Conservation (phyloP, 2,113 vertebrate genomes). For the Pholis gunnellus region DNA sequence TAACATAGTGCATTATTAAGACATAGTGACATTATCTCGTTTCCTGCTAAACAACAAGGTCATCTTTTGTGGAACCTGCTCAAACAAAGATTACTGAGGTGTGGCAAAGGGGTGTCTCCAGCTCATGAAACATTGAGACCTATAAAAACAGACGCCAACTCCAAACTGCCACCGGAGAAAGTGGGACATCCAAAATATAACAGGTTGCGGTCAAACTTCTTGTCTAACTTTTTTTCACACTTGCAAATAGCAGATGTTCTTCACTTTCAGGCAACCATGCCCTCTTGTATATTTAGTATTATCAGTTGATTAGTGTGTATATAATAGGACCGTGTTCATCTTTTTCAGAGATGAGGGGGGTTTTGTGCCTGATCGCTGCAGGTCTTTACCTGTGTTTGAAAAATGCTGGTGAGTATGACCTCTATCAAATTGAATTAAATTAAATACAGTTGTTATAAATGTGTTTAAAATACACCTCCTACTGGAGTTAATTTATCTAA, state of each 20-base stretch:
- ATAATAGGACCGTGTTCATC: neutral
- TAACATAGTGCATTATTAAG: too few species aligned
- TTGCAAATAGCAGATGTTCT: neutral
- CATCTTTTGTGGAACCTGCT: neutral
- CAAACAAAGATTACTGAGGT: neutral
- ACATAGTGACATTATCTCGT: neutral
- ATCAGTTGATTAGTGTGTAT: neutral
- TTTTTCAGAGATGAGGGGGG: conserved; percentile 54
- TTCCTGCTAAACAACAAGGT: neutral
- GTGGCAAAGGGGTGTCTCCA: neutral
- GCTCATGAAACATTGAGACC: too few species aligned
- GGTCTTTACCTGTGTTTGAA: conserved; percentile 50
- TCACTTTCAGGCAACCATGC: neutral
- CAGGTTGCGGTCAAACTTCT: conserved; percentile 3
- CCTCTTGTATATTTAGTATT: neutral
- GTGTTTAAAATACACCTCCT: neutral
- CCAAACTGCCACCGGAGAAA: neutral
- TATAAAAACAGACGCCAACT: neutral
- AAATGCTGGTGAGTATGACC: conserved; percentile 48
- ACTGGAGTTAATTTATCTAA: neutral
- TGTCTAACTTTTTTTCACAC: neutral
- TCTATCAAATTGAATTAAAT: neutral
- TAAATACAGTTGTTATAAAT: neutral
- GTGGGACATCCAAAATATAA: neutral
- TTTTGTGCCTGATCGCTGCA: conserved; percentile 47